phyloP scores from a whole-genome alignment of 2,797 vertebrate genomes.

The Pristis pectinata region DNA sequence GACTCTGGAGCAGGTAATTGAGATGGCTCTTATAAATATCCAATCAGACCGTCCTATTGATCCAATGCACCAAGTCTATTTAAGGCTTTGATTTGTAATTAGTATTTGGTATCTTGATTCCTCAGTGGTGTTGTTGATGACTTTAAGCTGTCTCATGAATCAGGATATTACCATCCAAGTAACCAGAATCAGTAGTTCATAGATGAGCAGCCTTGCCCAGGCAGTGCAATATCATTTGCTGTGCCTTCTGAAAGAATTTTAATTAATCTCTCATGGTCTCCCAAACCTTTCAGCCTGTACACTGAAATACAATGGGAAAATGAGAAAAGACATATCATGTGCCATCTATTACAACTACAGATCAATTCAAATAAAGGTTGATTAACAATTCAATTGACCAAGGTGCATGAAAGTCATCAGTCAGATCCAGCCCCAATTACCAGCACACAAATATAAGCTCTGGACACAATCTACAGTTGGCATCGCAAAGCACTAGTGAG shows the following conservation, averaged over 20 bases:
- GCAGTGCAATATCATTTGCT: background rate
- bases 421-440: background rate
- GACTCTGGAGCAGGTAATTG: background rate
- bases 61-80: background rate
- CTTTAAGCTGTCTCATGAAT: background rate
- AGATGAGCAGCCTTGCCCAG: background rate
- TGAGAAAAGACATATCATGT: background rate
- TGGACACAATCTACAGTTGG: too few species aligned
- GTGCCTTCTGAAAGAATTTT: background rate
- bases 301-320: background rate
- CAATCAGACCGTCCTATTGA: background rate
- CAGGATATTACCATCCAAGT: background rate
- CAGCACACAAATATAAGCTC: background rate
- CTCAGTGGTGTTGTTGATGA: background rate
- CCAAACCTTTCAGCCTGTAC: background rate
- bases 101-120: background rate
- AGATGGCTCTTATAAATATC: background rate
- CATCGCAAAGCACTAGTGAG: too few species aligned
- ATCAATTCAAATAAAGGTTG: background rate
- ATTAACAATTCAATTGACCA: background rate
- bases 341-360: background rate
- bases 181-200: background rate
- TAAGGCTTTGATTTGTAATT: background rate
- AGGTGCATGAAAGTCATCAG: background rate
- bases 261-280: background rate